These are phyloP conservation scores for Australoheros facetus DNA, from an alignment of 2,797 vertebrate species.

Conservation along the genomic window DNA sequence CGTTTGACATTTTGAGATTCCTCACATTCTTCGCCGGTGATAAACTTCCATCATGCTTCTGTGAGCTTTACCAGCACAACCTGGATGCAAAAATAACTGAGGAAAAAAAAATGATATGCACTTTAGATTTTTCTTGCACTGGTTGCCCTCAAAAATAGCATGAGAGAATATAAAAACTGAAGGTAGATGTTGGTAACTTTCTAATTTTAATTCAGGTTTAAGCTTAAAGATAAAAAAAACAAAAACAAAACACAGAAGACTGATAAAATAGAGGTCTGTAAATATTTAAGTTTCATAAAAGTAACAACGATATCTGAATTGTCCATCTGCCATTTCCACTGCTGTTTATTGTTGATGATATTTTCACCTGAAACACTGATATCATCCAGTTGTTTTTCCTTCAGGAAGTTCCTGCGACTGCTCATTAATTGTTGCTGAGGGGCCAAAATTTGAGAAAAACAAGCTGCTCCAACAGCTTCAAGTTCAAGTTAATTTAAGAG, in stretches of 20 bases:
- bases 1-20: slow-evolving; percentile 63
- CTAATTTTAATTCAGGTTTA: neutral
- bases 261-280: slow-evolving; percentile 1
- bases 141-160: neutral
- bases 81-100: slow-evolving; percentile 30
- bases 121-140: neutral
- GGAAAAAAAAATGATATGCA: neutral
- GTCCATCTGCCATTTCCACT: slow-evolving; percentile 39
- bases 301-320: slow-evolving; percentile 17
- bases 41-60: slow-evolving; percentile 43
- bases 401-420: slow-evolving; percentile 76
- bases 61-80: slow-evolving; percentile 17
- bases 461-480: slow-evolving; percentile 24
- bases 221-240: neutral
- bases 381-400: slow-evolving; percentile 75
- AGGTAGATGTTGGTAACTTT: neutral
- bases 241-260: neutral
- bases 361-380: slow-evolving; percentile 69
- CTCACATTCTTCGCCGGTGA: slow-evolving; percentile 57
- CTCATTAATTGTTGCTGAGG: slow-evolving; percentile 71
- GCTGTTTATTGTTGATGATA: slow-evolving; percentile 63
- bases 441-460: slow-evolving; percentile 62
- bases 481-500: slow-evolving; percentile 19
- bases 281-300: slow-evolving; percentile 38
- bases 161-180: neutral